phyloP scores from a whole-genome alignment of 2,113 vertebrate species.

The Piprites chloris region DNA sequence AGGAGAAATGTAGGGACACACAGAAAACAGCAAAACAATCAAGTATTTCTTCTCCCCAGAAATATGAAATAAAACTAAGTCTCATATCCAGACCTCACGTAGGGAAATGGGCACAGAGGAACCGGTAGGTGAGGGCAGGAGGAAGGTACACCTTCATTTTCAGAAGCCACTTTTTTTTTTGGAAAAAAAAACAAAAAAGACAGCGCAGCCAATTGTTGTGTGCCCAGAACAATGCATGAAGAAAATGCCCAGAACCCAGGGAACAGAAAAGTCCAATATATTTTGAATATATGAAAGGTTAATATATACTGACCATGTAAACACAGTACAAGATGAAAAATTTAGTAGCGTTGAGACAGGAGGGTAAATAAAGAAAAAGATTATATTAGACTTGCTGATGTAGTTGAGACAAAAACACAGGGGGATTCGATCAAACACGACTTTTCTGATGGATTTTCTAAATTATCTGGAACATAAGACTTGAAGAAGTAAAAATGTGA shows the following conservation, averaged over 20 bases:
- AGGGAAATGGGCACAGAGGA: neutral
- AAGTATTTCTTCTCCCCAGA: neutral
- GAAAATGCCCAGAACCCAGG: neutral
- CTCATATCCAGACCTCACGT: neutral
- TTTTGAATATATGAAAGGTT: neutral
- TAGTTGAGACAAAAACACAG: neutral
- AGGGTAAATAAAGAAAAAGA: neutral
- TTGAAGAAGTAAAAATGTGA: neutral
- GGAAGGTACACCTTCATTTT: neutral
- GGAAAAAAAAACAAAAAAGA: neutral
- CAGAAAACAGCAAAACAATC: slow-evolving; percentile 7
- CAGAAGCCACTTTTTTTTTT: neutral
- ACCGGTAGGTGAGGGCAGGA: neutral
- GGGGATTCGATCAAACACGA: neutral
- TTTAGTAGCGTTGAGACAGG: neutral
- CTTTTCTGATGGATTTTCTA: neutral
- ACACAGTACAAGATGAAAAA: neutral
- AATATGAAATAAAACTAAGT: neutral
- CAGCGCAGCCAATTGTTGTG: neutral
- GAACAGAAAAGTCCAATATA: neutral
- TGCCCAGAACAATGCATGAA: neutral
- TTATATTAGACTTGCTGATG: neutral
- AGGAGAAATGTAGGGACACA: neutral
- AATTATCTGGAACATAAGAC: neutral
- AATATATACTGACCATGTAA: neutral